Base-by-base conservation (phyloP, 2,888 invertebrate species). In the Epinotia demarniana region DNA sequence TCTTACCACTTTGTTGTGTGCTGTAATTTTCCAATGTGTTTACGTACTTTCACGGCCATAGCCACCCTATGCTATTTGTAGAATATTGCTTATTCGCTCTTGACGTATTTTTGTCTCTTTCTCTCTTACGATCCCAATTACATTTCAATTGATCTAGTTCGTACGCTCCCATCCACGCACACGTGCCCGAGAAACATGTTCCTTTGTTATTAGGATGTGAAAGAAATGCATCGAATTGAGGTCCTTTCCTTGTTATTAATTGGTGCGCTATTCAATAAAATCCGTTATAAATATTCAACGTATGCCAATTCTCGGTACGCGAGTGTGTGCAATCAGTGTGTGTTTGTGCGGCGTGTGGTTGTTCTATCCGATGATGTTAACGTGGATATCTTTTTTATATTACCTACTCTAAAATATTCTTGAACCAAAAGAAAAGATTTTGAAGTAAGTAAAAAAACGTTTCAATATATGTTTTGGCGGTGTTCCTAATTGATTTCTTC, bases 261-360 rank as follows among this genome's bases (percentile, higher is more conserved):
- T 63, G 62, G 46, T 13, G 9, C 27, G 57, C 62, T 63, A 69
- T 69, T 74, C 63, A 74, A 70, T 70, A 75, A 70, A 74, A 57
- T 67, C 61, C 19, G 63, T 18, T 74, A 69, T 69, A 69, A 63
- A 75, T 75, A 75, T 75, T 75, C 74, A 75, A 18, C 33, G 69
- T 49, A 63, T 57, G 61, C n/a, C 72, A 18, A 73, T 62, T 68
- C 60, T n/a, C 46, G 13, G 60, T 62, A 63, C 63, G 70, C 43
- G 63, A 49, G 64, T 66, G 64, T 53, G 63, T 57, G 18, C 70
- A 66, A 55, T 74, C 58, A 49, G 53, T 67, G 33, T 33, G 67
- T 75, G 58, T 75, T 74, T 63, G 73, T 68, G 70, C 64, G 18
- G 49, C 27, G 27, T 39, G 75, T 33, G 60, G 71, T 75, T 71